These are phyloP conservation scores for Cinara cedri DNA, from an alignment of 2,888 invertebrate genomes.

Conservation along the genomic window DNA sequence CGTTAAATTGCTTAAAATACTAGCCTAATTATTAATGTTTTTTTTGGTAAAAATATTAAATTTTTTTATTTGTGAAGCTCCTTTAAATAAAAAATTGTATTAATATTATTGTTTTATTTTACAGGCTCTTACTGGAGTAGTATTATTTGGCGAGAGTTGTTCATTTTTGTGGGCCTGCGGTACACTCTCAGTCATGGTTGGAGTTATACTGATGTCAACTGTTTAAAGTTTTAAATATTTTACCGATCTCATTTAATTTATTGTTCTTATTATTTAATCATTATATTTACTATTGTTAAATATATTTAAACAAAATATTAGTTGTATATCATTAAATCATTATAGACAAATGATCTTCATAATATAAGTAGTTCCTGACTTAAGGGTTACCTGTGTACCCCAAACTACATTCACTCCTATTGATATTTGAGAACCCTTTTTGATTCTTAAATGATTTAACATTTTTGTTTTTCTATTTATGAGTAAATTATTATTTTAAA, in stretches of 20 bases:
- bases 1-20: not conserved
- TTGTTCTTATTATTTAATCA: not conserved
- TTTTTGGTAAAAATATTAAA: not conserved
- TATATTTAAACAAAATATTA: too few species aligned
- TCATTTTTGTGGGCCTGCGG: constrained; percentile 48
- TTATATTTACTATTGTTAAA: not conserved
- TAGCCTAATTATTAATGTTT: not conserved
- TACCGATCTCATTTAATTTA: constrained; percentile 12
- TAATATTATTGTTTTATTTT: not conserved
- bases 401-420: too few species aligned
- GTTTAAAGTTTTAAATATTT: constrained; percentile 3
- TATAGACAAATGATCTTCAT: too few species aligned
- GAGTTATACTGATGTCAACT: constrained; percentile 42
- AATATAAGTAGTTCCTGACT: too few species aligned
- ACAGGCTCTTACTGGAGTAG: constrained; percentile 44
- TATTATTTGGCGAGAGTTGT: constrained; percentile 41
- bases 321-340: too few species aligned
- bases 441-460: too few species aligned
- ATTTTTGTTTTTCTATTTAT: too few species aligned
- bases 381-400: too few species aligned
- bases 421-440: too few species aligned
- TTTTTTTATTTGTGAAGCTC: not conserved
- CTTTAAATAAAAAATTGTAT: not conserved
- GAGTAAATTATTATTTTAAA: too few species aligned
- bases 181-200: constrained; percentile 29